Evolutionary conservation across 2,113 vertebrate species (phyloP).

Genomic region (Phyllostomus hastatus): DNA sequence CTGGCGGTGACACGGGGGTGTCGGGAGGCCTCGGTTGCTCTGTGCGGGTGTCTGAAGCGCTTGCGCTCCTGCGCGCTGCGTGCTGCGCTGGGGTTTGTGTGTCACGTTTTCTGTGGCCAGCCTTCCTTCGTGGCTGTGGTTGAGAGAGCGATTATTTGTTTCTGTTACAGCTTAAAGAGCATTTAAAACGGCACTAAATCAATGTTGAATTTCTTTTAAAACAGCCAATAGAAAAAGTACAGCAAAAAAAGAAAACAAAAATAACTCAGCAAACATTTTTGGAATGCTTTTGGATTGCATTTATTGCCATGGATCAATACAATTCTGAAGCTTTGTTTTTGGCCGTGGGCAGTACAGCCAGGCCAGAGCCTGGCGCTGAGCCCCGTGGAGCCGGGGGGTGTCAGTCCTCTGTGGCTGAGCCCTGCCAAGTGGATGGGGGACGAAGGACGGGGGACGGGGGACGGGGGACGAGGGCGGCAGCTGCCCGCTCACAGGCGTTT

Average conservation of each 20-base stretch:
- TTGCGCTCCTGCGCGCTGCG: background rate
- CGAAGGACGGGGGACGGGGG: background rate
- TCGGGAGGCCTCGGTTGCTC: background rate
- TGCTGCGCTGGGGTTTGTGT: background rate
- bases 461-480: background rate
- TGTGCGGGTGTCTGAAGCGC: accelerated
- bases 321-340: background rate
- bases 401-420: too few species aligned
- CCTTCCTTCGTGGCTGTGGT: background rate
- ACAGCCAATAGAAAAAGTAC: background rate
- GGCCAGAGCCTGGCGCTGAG: background rate
- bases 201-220: background rate
- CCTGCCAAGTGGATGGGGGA: too few species aligned
- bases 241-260: background rate
- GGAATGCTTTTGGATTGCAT: background rate
- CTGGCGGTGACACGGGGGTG: background rate
- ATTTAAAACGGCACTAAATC: background rate
- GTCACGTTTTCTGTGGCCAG: background rate
- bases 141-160: background rate
- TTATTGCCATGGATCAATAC: background rate
- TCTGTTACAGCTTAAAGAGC: background rate
- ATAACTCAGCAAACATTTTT: background rate
- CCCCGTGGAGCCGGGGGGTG: too few species aligned
- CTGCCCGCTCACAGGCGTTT: too few species aligned
- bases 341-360: accelerated